These are phyloP conservation scores for Gymnoscopelus braueri DNA, from an alignment of 2,797 vertebrate genomes.

Conservation along the genomic window DNA sequence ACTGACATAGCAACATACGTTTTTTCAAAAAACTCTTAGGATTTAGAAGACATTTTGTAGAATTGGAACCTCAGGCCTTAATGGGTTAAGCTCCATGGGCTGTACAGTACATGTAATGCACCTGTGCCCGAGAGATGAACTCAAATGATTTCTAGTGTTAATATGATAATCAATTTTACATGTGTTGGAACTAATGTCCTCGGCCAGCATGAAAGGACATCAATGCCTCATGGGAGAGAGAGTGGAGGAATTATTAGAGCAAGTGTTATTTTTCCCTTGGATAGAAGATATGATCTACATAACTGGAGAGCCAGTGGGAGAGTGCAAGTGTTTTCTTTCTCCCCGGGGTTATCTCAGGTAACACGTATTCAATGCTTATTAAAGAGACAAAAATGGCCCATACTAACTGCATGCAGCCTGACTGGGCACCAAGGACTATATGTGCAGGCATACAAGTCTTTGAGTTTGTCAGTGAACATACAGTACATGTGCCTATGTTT, in stretches of 20 bases:
- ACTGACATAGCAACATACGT: too few relatives aligned
- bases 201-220: constrained; percentile 65
- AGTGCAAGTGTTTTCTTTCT: constrained; percentile 72
- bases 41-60: too few relatives aligned
- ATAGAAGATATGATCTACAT: constrained; percentile 56
- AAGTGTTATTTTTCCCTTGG: constrained; percentile 71
- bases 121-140: neutral
- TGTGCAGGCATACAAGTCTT: constrained; percentile 32
- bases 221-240: constrained; percentile 60
- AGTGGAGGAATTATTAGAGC: constrained; percentile 68
- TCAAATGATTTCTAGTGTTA: constrained; percentile 54
- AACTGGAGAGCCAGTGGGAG: constrained; percentile 65
- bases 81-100: too few relatives aligned
- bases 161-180: constrained; percentile 78
- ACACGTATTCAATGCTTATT: constrained; percentile 75
- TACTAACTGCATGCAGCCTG: constrained; percentile 62
- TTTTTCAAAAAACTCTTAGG: too few relatives aligned
- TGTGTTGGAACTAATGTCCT: constrained; percentile 72
- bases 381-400: constrained; percentile 75
- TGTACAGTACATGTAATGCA: neutral
- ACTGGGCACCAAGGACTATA: constrained; percentile 55
- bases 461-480: constrained; percentile 38
- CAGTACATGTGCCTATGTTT: constrained; percentile 33
- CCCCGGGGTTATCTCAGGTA: constrained; percentile 73
- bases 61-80: too few relatives aligned